A percentile compares a stretch with the other conserved stretches of the same genome.
Evolutionary conservation across 2,797 vertebrate species (phyloP).

Genomic region (Ctenopoma multispine): DNA sequence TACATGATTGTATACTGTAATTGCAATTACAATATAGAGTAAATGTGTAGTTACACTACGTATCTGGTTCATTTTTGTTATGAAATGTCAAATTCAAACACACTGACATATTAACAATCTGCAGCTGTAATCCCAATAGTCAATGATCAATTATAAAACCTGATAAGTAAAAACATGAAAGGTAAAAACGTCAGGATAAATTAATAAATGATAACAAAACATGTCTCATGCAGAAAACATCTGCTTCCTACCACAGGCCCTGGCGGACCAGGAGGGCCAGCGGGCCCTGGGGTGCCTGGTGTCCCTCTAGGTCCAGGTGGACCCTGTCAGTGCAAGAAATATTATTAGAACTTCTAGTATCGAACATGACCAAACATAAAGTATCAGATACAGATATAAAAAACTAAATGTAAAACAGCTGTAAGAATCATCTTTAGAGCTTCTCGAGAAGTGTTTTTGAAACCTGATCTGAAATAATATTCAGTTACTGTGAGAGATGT

Average conservation of each 20-base stretch:
- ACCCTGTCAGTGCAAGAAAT: slow-evolving; percentile 67
- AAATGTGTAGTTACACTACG: no score
- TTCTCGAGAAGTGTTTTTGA: no score
- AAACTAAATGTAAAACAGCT: background rate
- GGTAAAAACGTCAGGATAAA: background rate
- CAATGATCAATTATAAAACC: background rate
- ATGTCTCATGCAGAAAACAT: background rate
- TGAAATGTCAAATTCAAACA: background rate
- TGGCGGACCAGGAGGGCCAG: slow-evolving; percentile 80
- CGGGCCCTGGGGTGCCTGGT: slow-evolving; percentile 69
- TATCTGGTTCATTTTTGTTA: background rate
- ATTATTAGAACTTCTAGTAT: slow-evolving; percentile 6
- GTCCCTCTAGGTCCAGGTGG: slow-evolving; percentile 78
- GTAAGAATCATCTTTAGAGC: no score
- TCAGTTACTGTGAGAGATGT: no score
- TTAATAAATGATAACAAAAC: background rate
- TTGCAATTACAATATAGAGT: no score
- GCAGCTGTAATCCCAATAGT: background rate
- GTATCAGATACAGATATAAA: background rate
- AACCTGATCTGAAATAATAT: no score
- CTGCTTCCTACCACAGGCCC: slow-evolving; percentile 77
- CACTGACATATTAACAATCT: background rate
- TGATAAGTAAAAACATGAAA: background rate
- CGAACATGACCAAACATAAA: background rate
- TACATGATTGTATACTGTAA: background rate